These are phyloP conservation scores for Ispidina picta DNA, from an alignment of 2,797 vertebrate genomes.

Conservation along the genomic window DNA sequence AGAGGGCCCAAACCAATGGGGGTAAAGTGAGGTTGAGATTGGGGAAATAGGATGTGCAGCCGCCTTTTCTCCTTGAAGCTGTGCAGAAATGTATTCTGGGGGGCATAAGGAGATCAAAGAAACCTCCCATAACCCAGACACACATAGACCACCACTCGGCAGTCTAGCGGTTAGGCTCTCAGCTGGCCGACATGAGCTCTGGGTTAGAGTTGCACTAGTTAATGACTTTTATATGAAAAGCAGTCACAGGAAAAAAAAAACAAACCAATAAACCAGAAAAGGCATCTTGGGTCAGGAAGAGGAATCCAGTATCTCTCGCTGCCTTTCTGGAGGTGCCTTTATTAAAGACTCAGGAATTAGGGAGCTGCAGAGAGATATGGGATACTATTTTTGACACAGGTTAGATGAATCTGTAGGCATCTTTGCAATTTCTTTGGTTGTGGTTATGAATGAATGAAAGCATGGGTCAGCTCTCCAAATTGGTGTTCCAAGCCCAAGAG, in stretches of 20 bases:
- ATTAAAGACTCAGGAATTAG: background rate
- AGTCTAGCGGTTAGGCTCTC: background rate
- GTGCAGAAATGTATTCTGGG: background rate
- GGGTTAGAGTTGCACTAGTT: slow-evolving; percentile 15
- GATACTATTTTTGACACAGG: background rate
- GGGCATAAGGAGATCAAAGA: slow-evolving; percentile 57
- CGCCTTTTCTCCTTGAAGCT: slow-evolving; percentile 25
- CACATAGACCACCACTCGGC: background rate
- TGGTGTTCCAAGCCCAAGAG: background rate
- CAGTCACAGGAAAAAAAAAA: background rate
- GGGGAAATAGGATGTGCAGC: slow-evolving; percentile 47
- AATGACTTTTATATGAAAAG: background rate
- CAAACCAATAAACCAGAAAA: background rate
- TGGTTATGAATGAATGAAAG: background rate
- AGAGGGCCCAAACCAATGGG: background rate
- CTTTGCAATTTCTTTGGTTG: background rate
- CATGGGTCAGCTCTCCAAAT: accelerated
- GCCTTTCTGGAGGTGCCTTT: background rate
- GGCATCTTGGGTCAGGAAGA: accelerated
- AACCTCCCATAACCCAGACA: background rate
- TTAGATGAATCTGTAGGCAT: background rate
- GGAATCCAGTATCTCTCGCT: background rate
- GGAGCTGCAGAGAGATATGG: background rate
- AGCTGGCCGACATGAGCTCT: slow-evolving; percentile 6
- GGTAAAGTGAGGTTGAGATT: slow-evolving; percentile 61